These are phyloP conservation scores for Euproctis similis DNA, from an alignment of 2,888 invertebrate genomes.

Conservation along the genomic window DNA sequence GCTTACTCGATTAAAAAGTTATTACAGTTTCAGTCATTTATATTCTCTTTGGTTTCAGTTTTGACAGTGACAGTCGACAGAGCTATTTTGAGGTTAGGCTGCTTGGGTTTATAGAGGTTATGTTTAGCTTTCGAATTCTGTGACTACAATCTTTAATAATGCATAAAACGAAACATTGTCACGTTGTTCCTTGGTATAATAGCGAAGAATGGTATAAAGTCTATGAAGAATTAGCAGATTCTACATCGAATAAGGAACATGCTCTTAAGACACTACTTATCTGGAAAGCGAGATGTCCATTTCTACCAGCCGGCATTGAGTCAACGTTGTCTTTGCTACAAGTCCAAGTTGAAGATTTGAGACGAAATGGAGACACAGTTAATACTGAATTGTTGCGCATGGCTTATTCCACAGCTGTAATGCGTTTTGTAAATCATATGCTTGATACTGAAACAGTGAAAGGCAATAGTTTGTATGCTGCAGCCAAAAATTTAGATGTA, in stretches of 20 bases:
- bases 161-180: conserved; percentile 39
- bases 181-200: conserved; percentile 62
- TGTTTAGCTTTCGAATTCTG: background rate
- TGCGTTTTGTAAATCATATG: conserved; percentile 80
- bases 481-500: conserved; percentile 79
- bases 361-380: conserved; percentile 25
- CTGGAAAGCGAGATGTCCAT: conserved; percentile 76
- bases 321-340: conserved; percentile 75
- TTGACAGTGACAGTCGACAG: too few relatives aligned
- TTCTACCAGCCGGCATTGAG: conserved; percentile 77
- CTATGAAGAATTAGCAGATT: conserved; percentile 53
- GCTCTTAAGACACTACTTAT: conserved; percentile 66
- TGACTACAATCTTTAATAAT: background rate
- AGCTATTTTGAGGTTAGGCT: too few relatives aligned
- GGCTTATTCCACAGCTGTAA: conserved; percentile 78
- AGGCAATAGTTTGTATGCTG: conserved; percentile 70
- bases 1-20: too few relatives aligned
- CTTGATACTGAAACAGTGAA: conserved; percentile 72
- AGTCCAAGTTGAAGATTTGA: conserved; percentile 57
- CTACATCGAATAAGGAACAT: conserved; percentile 39
- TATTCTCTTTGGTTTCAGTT: too few relatives aligned
- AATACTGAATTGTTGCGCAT: conserved; percentile 68
- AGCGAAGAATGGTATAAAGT: conserved; percentile 72
- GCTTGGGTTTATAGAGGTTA: too few relatives aligned
- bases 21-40: too few relatives aligned